Base-by-base conservation (phyloP, 1,140 invertebrate species). In the Anastrepha obliqua region DNA sequence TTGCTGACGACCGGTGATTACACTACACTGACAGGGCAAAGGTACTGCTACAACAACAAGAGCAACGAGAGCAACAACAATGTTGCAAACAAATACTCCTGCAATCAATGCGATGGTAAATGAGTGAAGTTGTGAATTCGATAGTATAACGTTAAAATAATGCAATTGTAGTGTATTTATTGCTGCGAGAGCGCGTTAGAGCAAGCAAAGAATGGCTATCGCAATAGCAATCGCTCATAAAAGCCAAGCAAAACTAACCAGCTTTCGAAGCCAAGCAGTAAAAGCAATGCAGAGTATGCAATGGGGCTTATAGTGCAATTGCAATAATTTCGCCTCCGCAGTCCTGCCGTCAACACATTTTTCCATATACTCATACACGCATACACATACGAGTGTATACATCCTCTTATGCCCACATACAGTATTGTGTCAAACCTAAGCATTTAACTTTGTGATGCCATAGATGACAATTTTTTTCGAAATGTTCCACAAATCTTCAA, bases 171-270 rank as follows among this genome's bases (percentile, higher is more conserved):
- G 15, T 20, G 11, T 29, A 67, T 20, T 67, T 67, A 67, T 67
- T 42, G 74, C 64, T 9, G 42, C 20, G 74, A 9, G 74, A 81
- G 17, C 29, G 74, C 74, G 20, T 81, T 81, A 81, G 55, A 55
- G 74, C 74, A 81, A 81, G 55, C 74, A 81, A 81, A 81, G 74
- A 81, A 81, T 81, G 11, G 47, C 74, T 81, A 81, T 81, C 74
- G 74, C 47, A 81, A 81, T 81, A 13, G 47, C 74, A 55, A 81
- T 81, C 74, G 74, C 74, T 81, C 44, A 81, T 81, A 81, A 81
- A 81, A 81, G 74, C 74, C 74, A 81, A 55, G 47, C 74, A 81
- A 81, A 81, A 47, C 74, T 55, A 81, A 81, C 74, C 51, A 81
- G 74, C 74, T 81, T 55, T 20, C 74, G 74, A 20, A 55, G 74